Evolutionary conservation across 1,140 invertebrate genomes (phyloP).

Genomic region (Sitodiplosis mosellana): DNA sequence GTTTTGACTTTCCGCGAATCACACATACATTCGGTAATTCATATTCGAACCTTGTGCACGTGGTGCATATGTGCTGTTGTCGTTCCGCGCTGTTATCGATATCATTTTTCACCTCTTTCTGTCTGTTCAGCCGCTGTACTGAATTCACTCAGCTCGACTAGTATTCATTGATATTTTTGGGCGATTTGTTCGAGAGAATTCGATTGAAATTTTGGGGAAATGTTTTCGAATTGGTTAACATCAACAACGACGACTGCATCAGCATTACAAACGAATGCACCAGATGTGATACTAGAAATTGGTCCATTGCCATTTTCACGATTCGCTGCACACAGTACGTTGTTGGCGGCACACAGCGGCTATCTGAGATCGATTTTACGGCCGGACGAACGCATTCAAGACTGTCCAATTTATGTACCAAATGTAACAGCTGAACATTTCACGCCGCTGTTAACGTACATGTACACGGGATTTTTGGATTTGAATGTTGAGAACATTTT

Average conservation of each 20-base stretch:
- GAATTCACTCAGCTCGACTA: too few relatives aligned
- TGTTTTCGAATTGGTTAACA: slow-evolving; percentile 26
- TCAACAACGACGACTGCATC: slow-evolving; percentile 12
- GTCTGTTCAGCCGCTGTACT: too few relatives aligned
- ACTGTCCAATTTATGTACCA: slow-evolving; percentile 6
- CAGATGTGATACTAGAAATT: slow-evolving; percentile 42
- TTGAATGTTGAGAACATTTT: slow-evolving; percentile 52
- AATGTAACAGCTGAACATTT: slow-evolving; percentile 48
- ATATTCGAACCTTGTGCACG: background rate
- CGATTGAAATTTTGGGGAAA: slow-evolving; percentile 5
- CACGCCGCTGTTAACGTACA: slow-evolving; percentile 49
- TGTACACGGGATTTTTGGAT: slow-evolving; percentile 57
- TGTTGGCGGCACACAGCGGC: slow-evolving; percentile 51
- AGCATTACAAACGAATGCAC: slow-evolving; percentile 24
- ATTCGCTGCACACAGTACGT: slow-evolving; percentile 44
- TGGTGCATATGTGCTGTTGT: background rate
- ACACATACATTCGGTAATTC: background rate
- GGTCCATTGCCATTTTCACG: slow-evolving; percentile 35
- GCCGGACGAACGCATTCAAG: slow-evolving; percentile 15
- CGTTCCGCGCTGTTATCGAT: background rate
- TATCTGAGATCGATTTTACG: slow-evolving; percentile 39
- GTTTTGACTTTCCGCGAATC: background rate
- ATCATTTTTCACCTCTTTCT: background rate
- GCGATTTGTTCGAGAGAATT: background rate
- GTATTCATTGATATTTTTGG: background rate